Percentiles rank a stretch among this genome's conserved stretches.
Conservation (phyloP, 2,888 invertebrate species). For the Fissipunctia ypsillon region DNA sequence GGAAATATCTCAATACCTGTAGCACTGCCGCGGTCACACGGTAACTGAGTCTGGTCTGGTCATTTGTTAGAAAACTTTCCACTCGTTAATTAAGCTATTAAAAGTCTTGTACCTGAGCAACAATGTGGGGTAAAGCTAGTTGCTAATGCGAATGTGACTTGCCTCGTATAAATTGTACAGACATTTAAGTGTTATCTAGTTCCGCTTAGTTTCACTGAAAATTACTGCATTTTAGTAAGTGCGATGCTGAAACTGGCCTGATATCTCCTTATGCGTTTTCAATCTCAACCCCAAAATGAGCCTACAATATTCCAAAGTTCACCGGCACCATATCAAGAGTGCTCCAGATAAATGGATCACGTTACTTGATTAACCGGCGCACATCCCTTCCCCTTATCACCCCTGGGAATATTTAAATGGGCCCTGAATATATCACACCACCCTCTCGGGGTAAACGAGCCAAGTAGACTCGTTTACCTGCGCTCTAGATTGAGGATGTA, state of each 20-base stretch:
- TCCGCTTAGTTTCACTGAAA: slow-evolving; percentile 17
- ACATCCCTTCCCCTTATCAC: slow-evolving; percentile 89
- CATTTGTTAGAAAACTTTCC: slow-evolving; percentile 64
- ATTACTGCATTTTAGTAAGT: background rate
- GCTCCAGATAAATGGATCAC: slow-evolving; percentile 90
- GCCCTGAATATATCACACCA: slow-evolving; percentile 89
- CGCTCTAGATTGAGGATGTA: slow-evolving; percentile 83
- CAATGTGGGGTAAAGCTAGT: slow-evolving; percentile 59
- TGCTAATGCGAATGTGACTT: slow-evolving; percentile 55
- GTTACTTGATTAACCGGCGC: slow-evolving; percentile 90
- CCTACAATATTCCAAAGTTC: slow-evolving; percentile 88
- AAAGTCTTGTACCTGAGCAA: slow-evolving; percentile 57
- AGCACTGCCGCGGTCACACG: slow-evolving; percentile 43
- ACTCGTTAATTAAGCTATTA: slow-evolving; percentile 67
- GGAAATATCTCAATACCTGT: slow-evolving; percentile 63
- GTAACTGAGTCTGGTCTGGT: slow-evolving; percentile 46
- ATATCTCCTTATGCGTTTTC: slow-evolving; percentile 55
- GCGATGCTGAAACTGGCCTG: background rate
- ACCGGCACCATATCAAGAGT: slow-evolving; percentile 88
- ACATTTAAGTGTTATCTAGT: background rate
- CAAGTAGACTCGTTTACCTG: slow-evolving; percentile 84
- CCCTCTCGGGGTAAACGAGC: slow-evolving; percentile 84
- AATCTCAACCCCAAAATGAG: slow-evolving; percentile 82
- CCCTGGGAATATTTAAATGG: slow-evolving; percentile 90
- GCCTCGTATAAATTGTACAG: slow-evolving; percentile 25